Base-by-base conservation (phyloP, 2,797 vertebrate species). In the Knipowitschia caucasica region DNA sequence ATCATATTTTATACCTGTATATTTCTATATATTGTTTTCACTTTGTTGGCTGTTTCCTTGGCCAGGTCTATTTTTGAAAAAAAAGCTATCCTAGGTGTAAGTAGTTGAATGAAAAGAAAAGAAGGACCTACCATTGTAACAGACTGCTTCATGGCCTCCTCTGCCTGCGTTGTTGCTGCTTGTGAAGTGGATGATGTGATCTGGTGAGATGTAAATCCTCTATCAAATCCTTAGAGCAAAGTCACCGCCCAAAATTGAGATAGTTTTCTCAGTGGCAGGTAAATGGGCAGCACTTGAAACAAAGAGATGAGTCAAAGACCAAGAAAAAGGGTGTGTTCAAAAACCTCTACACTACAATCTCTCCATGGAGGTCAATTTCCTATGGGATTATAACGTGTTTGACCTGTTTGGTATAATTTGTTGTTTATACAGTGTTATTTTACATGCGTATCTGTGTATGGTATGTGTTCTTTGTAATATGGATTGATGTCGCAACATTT, bases 281-380 rank as follows among this genome's bases (percentile, higher is more conserved):
- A 34, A 30, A 63, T 50, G 8, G 5, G 10, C 12, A 17, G 21
- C 5, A n/a, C 4, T 15, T n/a, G 27, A 64, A 50, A 77, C 64
- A 84, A 69, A 75, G 35, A 53, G 58, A 61, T 87, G 82, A 85
- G 63, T 82, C 84, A 84, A 39, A 46, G 34, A 57, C 20, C 11
- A 51, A 64, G 59, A 59, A 45, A 59, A 10, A 42, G 81, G 83
- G 78, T 62, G 80, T 79, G 77, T 49, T 51, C 1, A 20, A 40
- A 23, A 3, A 14, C 45, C 10, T 7, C 14, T 5, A 12, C 45
- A 30, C 45, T 18, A 4, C 17, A 31, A 12, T 18, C 17, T 31
- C 27, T 47, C 45, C 2, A 47, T 30, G 45, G 45, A 47, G 9
- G 5, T 30, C 2, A 7, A 30, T 14, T 47, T 47, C 45, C 11